Evolutionary conservation across 2,888 invertebrate genomes (phyloP), one percentile per base, ranked within the genome.

Genomic region (Metellina segmentata): DNA sequence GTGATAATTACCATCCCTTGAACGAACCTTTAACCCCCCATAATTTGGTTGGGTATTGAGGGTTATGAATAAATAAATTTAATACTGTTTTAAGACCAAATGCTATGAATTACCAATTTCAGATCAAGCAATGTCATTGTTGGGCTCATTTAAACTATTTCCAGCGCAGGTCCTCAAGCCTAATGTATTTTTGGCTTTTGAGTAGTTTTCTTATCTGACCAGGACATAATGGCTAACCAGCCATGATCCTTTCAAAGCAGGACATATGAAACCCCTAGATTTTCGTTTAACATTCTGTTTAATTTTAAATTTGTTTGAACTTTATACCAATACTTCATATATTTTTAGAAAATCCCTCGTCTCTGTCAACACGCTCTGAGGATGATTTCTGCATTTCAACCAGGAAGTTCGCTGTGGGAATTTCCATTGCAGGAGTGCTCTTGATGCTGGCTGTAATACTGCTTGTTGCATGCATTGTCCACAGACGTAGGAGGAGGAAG

Each of bases 401-500:
- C 94, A 96, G 97, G 92, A 98, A 97, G 94, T 98, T 98, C 95
- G 98, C 98, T 85, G 97, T 98, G 93, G 98, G 97, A 85, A 98
- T 98, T 93, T 98, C 98, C 94, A 96, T 98, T 94, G 98, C 98
- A 4, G 98, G 98, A 79, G 96, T 98, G 87, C 97, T 98, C 85
- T 96, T 98, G 7, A 98, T 98, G 97, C 96, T 98, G 93, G 97
- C 98, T 94, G 97, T 98, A 72, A 97, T 98, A 7, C 97, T 97
- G 0, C 97, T 98, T 91, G 97, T 98, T 81, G 96, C 98, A 34
- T 97, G 97, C 94, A 97, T 98, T 83, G 96, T 98, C 94, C 97
- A 98, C 6, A 96, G 97, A 94, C 93, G 95, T 81, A 96, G 97
- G 95, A 96, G 97, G 94, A 96, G 96, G 93, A 94, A 93, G 98